A percentile compares a stretch with the other conserved stretches of the same genome.
phyloP scores from a whole-genome alignment of 2,113 vertebrate species.

The Psittacus erithacus region DNA sequence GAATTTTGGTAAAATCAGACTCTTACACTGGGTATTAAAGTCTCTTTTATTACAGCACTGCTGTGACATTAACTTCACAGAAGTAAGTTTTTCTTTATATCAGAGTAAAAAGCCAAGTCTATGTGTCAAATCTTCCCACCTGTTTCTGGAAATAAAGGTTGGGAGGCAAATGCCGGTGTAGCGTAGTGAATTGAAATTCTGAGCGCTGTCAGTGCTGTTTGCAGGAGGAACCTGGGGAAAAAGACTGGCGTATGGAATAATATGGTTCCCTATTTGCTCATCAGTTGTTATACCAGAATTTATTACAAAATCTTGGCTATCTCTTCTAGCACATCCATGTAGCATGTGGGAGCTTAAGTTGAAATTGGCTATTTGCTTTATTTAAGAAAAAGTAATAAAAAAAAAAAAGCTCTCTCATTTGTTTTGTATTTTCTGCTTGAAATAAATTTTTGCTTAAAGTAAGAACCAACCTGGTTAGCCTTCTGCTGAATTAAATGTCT shows the following conservation, averaged over 20 bases:
- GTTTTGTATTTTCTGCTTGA: neutral
- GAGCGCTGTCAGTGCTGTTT: neutral
- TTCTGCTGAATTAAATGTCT: slow-evolving; percentile 42
- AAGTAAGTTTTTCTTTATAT: neutral
- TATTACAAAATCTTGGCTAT: neutral
- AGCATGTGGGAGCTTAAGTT: neutral
- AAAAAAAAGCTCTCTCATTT: neutral
- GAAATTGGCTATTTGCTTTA: slow-evolving; percentile 24
- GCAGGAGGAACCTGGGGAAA: neutral
- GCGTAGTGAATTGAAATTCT: neutral
- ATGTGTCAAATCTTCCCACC: neutral
- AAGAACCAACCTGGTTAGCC: neutral
- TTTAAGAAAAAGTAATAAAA: neutral
- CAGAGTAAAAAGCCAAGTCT: neutral
- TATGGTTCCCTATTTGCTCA: neutral
- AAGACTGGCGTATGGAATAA: neutral
- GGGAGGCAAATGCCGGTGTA: neutral
- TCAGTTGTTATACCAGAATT: neutral
- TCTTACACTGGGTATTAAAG: neutral
- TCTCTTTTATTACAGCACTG: neutral
- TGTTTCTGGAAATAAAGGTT: neutral
- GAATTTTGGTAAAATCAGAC: neutral
- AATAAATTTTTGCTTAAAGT: neutral
- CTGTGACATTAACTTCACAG: neutral
- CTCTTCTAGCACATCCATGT: neutral